These are phyloP conservation scores for Hirtodrosophila cameraria DNA, from an alignment of 2,888 invertebrate species.

Conservation along the genomic window DNA sequence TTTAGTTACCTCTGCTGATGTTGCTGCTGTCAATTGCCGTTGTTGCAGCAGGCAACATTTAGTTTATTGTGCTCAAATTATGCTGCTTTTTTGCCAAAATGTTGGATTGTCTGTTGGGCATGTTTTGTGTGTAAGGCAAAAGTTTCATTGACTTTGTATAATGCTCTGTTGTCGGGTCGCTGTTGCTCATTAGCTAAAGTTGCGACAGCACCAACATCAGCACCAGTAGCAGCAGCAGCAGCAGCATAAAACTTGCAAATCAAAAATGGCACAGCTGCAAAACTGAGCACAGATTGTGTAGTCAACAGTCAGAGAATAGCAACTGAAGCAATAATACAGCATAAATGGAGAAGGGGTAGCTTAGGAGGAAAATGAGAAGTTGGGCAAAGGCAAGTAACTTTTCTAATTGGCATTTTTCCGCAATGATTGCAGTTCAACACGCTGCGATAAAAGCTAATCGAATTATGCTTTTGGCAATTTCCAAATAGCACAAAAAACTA, in stretches of 20 bases:
- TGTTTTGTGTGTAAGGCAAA: slow-evolving; percentile 55
- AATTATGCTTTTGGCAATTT: slow-evolving; percentile 72
- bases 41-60: slow-evolving; percentile 42
- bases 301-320: slow-evolving; percentile 24
- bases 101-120: slow-evolving; percentile 28
- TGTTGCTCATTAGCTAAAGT: slow-evolving; percentile 59
- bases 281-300: slow-evolving; percentile 9
- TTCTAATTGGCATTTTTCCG: slow-evolving; percentile 75
- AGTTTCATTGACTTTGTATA: slow-evolving; percentile 60
- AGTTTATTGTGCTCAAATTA: slow-evolving; percentile 66
- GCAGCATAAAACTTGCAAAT: slow-evolving; percentile 25
- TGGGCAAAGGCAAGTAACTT: slow-evolving; percentile 41
- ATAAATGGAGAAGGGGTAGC: neutral
- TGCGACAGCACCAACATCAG: slow-evolving; percentile 28
- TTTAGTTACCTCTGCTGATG: slow-evolving; percentile 53
- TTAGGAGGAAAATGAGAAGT: neutral
- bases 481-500: slow-evolving; percentile 43
- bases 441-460: slow-evolving; percentile 76
- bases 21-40: slow-evolving; percentile 26
- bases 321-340: slow-evolving; percentile 29
- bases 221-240: slow-evolving; percentile 7
- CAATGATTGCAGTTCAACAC: slow-evolving; percentile 73
- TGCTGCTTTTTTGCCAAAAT: slow-evolving; percentile 33
- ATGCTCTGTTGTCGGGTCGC: slow-evolving; percentile 11
- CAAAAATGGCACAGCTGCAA: slow-evolving; percentile 39